A percentile compares a stretch with the other conserved stretches of the same genome.
These are phyloP conservation scores for Macroramphosus scolopax DNA, from an alignment of 2,797 vertebrate species.

Conservation along the genomic window DNA sequence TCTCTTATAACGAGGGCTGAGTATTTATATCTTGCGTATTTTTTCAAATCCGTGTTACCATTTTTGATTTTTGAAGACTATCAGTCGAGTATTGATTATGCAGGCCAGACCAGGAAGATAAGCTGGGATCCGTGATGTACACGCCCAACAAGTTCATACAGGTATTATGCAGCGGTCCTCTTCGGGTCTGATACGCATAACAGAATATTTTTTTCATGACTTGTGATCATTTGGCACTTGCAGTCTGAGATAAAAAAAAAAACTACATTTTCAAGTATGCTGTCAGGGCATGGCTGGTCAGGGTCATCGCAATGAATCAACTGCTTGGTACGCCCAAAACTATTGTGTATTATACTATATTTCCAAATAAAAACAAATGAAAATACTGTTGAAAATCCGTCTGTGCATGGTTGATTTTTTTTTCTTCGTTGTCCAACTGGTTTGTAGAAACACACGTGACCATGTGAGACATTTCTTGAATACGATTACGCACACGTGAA, in stretches of 20 bases:
- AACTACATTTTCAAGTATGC: slow-evolving; percentile 41
- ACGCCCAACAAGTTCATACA: slow-evolving; percentile 55
- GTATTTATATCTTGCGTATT: slow-evolving; percentile 44
- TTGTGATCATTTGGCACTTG: slow-evolving; percentile 41
- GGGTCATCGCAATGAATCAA: slow-evolving; percentile 62
- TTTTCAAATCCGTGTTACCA: slow-evolving; percentile 26
- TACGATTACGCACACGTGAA: background rate
- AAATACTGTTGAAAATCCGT: slow-evolving; percentile 31
- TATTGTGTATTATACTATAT: slow-evolving; percentile 75
- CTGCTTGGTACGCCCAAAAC: slow-evolving; percentile 64
- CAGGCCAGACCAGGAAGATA: slow-evolving; percentile 67
- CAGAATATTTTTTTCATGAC: slow-evolving; percentile 46
- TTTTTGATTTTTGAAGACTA: slow-evolving; percentile 38
- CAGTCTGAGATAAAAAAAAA: slow-evolving; percentile 30
- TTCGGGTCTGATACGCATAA: slow-evolving; percentile 32
- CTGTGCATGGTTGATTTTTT: no score
- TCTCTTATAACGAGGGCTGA: slow-evolving; percentile 26
- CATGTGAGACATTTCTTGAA: background rate
- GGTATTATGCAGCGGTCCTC: slow-evolving; percentile 38
- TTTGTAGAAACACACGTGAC: no score
- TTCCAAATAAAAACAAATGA: slow-evolving; percentile 69
- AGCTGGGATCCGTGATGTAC: slow-evolving; percentile 61
- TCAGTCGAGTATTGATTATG: slow-evolving; percentile 42
- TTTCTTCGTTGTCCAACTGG: no score
- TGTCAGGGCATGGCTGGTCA: slow-evolving; percentile 46